These are phyloP conservation scores for Nephotettix cincticeps DNA, from an alignment of 1,140 invertebrate species.

Conservation along the genomic window DNA sequence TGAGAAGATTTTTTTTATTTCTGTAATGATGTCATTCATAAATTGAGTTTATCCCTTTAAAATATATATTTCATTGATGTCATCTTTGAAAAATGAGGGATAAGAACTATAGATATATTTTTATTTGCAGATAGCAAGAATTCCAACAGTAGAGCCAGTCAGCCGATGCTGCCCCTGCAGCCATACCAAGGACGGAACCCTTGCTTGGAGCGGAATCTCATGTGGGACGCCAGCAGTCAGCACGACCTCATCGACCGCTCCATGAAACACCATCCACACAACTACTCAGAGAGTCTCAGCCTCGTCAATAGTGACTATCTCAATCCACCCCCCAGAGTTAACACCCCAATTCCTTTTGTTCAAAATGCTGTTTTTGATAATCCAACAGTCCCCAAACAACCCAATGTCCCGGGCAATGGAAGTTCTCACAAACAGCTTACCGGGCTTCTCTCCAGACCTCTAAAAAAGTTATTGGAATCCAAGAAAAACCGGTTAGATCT, in stretches of 20 bases:
- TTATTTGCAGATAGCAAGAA: slow-evolving; percentile 16
- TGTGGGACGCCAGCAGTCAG: slow-evolving; percentile 50
- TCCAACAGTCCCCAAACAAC: slow-evolving; percentile 51
- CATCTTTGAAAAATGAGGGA: neutral
- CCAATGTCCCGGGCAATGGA: slow-evolving; percentile 49
- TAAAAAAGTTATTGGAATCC: slow-evolving; percentile 44
- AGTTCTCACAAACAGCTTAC: slow-evolving; percentile 29
- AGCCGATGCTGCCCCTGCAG: slow-evolving; percentile 49
- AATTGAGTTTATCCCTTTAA: too few relatives aligned
- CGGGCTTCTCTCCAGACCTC: slow-evolving; percentile 41
- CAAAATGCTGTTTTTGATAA: slow-evolving; percentile 68
- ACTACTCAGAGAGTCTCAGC: slow-evolving; percentile 50
- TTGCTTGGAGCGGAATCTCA: slow-evolving; percentile 82
- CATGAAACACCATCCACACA: slow-evolving; percentile 56
- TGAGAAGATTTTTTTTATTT: too few relatives aligned
- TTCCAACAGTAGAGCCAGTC: slow-evolving; percentile 26
- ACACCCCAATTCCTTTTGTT: slow-evolving; percentile 69
- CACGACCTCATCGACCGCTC: slow-evolving; percentile 70
- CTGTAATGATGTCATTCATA: too few relatives aligned
- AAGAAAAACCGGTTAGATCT: slow-evolving; percentile 41
- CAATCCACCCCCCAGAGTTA: slow-evolving; percentile 46
- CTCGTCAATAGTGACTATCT: slow-evolving; percentile 54
- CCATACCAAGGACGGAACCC: slow-evolving; percentile 88
- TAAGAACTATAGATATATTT: neutral
- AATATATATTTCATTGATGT: too few relatives aligned